phyloP scores from a whole-genome alignment of 1,140 invertebrate genomes.

The Aphaenogaster rudis region DNA sequence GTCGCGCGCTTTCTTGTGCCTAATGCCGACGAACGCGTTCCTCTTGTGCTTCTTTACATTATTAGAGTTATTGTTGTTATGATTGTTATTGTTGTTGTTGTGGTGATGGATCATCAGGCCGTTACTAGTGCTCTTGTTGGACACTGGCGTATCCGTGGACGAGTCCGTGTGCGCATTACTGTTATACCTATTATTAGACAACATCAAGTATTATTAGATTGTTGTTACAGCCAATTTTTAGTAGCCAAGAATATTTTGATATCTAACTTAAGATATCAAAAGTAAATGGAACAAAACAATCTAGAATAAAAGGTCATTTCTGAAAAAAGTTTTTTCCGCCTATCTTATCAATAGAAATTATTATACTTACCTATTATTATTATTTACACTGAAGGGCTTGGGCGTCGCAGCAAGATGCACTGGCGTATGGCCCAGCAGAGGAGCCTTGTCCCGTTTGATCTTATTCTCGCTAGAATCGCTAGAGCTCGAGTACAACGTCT shows the following conservation, averaged over 20 bases:
- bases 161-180: slow-evolving; percentile 85
- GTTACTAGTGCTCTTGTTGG: slow-evolving; percentile 84
- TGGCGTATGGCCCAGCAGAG: slow-evolving; percentile 76
- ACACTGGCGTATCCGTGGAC: slow-evolving; percentile 84
- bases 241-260: background rate
- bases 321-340: background rate
- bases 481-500: slow-evolving; percentile 92
- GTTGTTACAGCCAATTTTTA: slow-evolving; percentile 5
- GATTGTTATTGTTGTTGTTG: slow-evolving; percentile 87
- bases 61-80: slow-evolving; percentile 85
- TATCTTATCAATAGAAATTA: background rate
- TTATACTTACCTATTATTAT: slow-evolving; percentile 82
- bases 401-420: slow-evolving; percentile 81
- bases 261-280: background rate
- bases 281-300: background rate
- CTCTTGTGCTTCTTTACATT: slow-evolving; percentile 88
- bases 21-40: slow-evolving; percentile 89
- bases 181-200: slow-evolving; percentile 76
- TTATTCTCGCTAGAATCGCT: slow-evolving; percentile 88
- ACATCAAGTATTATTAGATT: slow-evolving; percentile 22
- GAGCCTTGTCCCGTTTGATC: slow-evolving; percentile 84
- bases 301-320: background rate
- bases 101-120: slow-evolving; percentile 82
- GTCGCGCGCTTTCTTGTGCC: slow-evolving; percentile 90
- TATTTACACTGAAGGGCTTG: slow-evolving; percentile 84